Conservation (phyloP, 2,113 vertebrate genomes). For the Callorhinus ursinus region DNA sequence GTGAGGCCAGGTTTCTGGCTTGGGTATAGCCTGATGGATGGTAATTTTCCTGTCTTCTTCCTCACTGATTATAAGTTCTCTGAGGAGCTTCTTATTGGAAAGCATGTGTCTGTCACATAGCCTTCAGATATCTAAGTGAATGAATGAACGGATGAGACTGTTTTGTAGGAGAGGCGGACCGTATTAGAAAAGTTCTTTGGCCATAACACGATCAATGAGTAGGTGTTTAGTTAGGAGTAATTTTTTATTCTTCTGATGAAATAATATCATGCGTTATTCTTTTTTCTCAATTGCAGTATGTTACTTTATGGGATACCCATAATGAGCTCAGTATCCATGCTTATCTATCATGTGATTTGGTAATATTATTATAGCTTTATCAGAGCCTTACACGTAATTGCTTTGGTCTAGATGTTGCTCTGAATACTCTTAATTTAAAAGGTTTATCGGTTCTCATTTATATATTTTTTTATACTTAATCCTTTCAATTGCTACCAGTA, state of each 20-base stretch:
- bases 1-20: not conserved
- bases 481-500: not conserved
- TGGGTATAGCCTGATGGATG: not conserved
- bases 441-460: not conserved
- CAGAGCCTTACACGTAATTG: not conserved
- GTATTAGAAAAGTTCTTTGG: not conserved
- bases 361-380: not conserved
- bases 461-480: constrained; percentile 2
- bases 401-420: not conserved
- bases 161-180: not conserved
- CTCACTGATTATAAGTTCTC: not conserved
- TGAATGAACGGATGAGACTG: not conserved
- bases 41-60: not conserved
- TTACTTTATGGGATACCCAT: not conserved
- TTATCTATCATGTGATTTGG: not conserved
- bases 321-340: not conserved
- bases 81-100: not conserved
- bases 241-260: constrained; percentile 4
- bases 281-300: not conserved
- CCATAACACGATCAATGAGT: not conserved
- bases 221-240: not conserved
- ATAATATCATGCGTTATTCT: not conserved
- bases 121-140: not conserved
- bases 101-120: not conserved
- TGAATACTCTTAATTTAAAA: constrained; percentile 19